Evolutionary conservation across 2,797 vertebrate genomes (phyloP).

Genomic region (Hirundo rustica): DNA sequence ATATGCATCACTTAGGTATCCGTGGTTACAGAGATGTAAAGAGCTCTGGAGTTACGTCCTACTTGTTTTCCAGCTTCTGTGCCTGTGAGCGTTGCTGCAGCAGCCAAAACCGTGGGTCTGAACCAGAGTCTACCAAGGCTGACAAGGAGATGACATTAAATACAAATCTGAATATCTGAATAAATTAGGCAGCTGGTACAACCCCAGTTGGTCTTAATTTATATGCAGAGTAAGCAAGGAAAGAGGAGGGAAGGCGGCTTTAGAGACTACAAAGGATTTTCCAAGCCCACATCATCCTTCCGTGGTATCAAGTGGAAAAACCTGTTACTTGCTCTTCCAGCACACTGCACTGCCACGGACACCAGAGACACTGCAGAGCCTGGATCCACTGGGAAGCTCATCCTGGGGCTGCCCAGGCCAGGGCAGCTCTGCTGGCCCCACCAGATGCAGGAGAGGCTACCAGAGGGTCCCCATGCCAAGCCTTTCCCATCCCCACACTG

Average conservation of each 20-base stretch:
- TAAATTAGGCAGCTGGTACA: background rate
- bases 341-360: background rate
- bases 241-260: background rate
- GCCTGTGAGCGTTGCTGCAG: background rate
- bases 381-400: background rate
- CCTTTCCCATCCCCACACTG: background rate
- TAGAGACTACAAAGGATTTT: background rate
- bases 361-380: background rate
- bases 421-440: background rate
- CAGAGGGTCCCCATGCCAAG: background rate
- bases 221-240: background rate
- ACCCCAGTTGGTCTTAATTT: background rate
- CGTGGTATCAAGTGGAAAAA: background rate
- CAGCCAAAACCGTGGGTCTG: background rate
- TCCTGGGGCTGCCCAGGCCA: background rate
- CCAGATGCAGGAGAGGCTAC: background rate
- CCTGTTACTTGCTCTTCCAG: background rate
- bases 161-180: constrained; percentile 2
- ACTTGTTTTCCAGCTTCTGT: background rate
- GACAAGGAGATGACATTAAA: background rate
- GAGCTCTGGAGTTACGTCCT: background rate
- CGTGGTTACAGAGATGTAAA: background rate
- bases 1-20: background rate
- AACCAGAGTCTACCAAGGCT: background rate
- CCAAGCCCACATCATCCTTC: background rate